These are phyloP conservation scores for Crotalus helleri DNA, from an alignment of 2,113 vertebrate species.

Conservation along the genomic window DNA sequence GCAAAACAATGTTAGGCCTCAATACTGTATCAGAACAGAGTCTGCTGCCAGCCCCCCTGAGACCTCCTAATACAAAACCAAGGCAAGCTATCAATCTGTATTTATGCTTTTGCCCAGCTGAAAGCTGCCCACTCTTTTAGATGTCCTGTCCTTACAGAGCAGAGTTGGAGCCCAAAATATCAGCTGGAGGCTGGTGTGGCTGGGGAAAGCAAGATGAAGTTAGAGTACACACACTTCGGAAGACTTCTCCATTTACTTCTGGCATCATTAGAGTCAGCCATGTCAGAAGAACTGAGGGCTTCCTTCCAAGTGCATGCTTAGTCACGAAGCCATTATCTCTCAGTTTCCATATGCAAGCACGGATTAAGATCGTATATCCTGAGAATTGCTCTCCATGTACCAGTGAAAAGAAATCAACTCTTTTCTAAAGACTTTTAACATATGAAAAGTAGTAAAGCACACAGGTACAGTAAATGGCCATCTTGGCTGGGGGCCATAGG, in stretches of 20 bases:
- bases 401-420: background rate
- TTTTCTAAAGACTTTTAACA: background rate
- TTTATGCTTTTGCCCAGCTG: background rate
- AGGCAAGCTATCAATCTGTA: conserved; percentile 15
- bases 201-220: background rate
- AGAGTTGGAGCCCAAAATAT: background rate
- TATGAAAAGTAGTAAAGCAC: background rate
- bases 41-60: background rate
- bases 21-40: background rate
- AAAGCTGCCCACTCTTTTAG: background rate
- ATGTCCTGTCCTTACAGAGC: background rate
- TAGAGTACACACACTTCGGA: background rate
- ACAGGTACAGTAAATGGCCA: background rate
- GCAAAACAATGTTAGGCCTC: background rate
- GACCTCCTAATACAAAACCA: background rate
- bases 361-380: background rate
- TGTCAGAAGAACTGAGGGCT: background rate
- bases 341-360: background rate
- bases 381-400: background rate
- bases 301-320: background rate
- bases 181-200: background rate
- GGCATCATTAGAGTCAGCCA: background rate
- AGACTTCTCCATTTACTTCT: background rate
- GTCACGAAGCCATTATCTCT: background rate
- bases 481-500: background rate